phyloP scores from a whole-genome alignment of 2,113 vertebrate genomes.

The Chamaetylas fuelleborni region DNA sequence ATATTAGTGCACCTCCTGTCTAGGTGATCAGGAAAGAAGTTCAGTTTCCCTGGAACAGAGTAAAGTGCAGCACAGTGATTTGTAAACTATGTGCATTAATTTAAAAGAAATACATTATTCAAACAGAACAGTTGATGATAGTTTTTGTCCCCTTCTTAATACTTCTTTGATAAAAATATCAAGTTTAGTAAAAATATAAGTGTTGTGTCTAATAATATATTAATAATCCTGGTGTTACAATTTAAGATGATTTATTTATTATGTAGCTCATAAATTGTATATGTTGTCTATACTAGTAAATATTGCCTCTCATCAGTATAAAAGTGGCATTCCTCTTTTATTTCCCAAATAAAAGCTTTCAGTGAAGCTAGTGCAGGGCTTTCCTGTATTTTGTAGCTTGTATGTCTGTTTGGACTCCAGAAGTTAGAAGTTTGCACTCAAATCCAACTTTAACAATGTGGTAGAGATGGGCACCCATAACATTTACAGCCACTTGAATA shows the following conservation, averaged over 20 bases:
- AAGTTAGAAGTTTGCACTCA: not conserved
- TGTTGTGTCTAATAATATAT: slow-evolving; percentile 59
- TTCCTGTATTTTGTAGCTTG: not conserved
- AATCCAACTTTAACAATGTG: not conserved
- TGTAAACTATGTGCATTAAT: slow-evolving; percentile 36
- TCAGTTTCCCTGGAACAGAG: not conserved
- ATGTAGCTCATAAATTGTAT: slow-evolving; percentile 45
- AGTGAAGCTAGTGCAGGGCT: not conserved
- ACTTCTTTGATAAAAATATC: not conserved
- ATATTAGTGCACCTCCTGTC: not conserved
- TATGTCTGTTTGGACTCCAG: not conserved
- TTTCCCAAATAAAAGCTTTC: not conserved
- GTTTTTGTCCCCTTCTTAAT: not conserved
- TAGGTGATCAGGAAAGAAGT: not conserved
- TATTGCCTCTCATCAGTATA: not conserved
- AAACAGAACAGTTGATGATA: slow-evolving; percentile 44
- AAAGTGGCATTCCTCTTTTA: not conserved
- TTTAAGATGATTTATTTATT: slow-evolving; percentile 60
- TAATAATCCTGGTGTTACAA: slow-evolving; percentile 30
- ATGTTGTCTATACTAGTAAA: not conserved
- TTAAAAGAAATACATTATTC: slow-evolving; percentile 32
- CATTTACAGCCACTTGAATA: not conserved
- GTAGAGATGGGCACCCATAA: not conserved
- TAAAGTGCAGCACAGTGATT: slow-evolving; percentile 36
- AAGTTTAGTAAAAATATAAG: not conserved